Base-by-base conservation (phyloP, 2,113 vertebrate genomes). In the Nothoprocta perdicaria region DNA sequence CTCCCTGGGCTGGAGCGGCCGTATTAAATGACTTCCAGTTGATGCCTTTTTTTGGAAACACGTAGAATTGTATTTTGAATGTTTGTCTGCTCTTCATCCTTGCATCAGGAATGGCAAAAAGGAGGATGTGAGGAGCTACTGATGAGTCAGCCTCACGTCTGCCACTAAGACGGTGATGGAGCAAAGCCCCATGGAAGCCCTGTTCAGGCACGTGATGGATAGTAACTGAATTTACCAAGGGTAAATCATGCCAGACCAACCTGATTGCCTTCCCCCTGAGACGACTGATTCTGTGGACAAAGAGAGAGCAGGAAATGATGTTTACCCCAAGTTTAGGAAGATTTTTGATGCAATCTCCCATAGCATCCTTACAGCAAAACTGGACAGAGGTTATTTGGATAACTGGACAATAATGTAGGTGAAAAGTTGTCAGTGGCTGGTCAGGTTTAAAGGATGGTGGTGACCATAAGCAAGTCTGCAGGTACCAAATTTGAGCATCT, bases 241-340 rank as follows among this genome's bases (percentile, higher is more conserved):
- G 33, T 41, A 50, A 41, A 35, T 35, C 40, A 31, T 35, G 12
- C 19, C 24, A 31, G 29, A 1, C 31, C 4, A 38, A 38, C 16
- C 31, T 3, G 5, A 12, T 12, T 29, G 17, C 58, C 22, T 48
- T 53, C 45, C 19, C 31, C 38, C 0, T 0, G 12, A 13, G 46
- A 7, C 0, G 4, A 12, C 15, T 52, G 82, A 24, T 35, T 41
- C 72, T 60, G 53, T 31, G 31, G n/a, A 29, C 5, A 1, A 48
- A 52, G 10, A 23, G 35, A 40, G 27, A 57, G 29, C 53, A 57
- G 53, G 53, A 29, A 57, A 57, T 57, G 53, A 9, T 55, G 27
- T 57, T 31, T 31, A 57, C 29, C 16, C 29, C 29, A 17, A 31
- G 18, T 57, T 31, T 31, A 57, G 27, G 53, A 31, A 29, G 53